phyloP scores from a whole-genome alignment of 2,888 invertebrate genomes.

The Meiosimyza platycephala region DNA sequence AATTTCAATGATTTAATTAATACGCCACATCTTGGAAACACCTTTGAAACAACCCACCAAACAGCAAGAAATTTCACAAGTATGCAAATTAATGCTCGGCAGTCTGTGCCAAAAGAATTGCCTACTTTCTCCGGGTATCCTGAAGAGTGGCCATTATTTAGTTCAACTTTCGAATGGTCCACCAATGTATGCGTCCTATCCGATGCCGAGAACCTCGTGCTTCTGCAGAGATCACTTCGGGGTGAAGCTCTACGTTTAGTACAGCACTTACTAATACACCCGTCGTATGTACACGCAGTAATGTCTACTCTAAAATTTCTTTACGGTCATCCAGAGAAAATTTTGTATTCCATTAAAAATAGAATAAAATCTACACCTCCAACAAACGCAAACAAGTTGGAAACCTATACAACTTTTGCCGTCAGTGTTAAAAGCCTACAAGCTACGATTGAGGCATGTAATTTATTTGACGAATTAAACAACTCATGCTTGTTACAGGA shows the following conservation, averaged over 20 bases:
- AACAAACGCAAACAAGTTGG: background rate
- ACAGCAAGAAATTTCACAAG: background rate
- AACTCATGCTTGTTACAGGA: slow-evolving; percentile 22
- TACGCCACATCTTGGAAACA: background rate
- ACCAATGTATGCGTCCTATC: slow-evolving; percentile 39
- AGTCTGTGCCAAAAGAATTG: slow-evolving; percentile 28
- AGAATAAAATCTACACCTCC: slow-evolving; percentile 21
- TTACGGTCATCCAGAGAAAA: slow-evolving; percentile 25
- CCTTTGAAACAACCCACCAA: background rate
- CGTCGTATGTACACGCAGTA: slow-evolving; percentile 16
- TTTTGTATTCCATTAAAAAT: slow-evolving; percentile 18
- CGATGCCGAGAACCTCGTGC: slow-evolving; percentile 39
- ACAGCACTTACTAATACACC: slow-evolving; percentile 26
- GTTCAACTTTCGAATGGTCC: slow-evolving; percentile 39
- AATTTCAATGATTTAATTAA: background rate
- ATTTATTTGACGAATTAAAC: background rate
- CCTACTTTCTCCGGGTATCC: slow-evolving; percentile 35
- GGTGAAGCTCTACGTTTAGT: slow-evolving; percentile 27
- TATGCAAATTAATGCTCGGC: slow-evolving; percentile 4
- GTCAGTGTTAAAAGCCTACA: slow-evolving; percentile 3
- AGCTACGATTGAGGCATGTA: slow-evolving; percentile 18
- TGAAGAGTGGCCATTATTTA: slow-evolving; percentile 39
- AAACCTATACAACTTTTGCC: slow-evolving; percentile 18
- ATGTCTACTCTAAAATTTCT: slow-evolving; percentile 9
- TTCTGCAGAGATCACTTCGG: no score